Evolutionary conservation across 30 jellyfish, hydroid and myxozoan species (phyloP).

Genomic region (Clytia hemisphaerica): DNA sequence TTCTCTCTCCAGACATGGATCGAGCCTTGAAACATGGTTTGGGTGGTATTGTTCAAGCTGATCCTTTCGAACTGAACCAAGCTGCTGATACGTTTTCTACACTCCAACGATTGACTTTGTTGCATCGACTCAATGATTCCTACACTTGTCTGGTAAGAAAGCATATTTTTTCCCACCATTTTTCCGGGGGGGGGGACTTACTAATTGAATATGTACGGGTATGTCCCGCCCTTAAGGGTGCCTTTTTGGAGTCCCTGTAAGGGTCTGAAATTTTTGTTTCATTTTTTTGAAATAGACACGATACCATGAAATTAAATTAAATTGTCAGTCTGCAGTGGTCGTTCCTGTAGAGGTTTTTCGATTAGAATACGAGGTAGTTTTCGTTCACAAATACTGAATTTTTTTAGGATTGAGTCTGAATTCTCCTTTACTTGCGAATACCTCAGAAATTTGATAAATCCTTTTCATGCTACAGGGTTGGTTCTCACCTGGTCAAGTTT

Average conservation of each 20-base stretch:
- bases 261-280: not conserved
- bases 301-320: not conserved
- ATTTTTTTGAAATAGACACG: too few relatives aligned
- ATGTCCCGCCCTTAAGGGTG: too few relatives aligned
- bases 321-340: too few relatives aligned
- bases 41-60: slow-evolving; percentile 89
- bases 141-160: slow-evolving; percentile 80
- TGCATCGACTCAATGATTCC: slow-evolving; percentile 83
- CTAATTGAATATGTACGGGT: too few relatives aligned
- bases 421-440: not conserved
- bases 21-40: slow-evolving; percentile 84
- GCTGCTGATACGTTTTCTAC: slow-evolving; percentile 43
- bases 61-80: slow-evolving; percentile 63
- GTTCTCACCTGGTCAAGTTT: slow-evolving; percentile 96
- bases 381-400: not conserved
- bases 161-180: not conserved
- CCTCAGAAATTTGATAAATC: not conserved
- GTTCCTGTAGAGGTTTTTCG: too few relatives aligned
- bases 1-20: slow-evolving; percentile 59
- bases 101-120: slow-evolving; percentile 67
- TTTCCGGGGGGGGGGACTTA: too few relatives aligned
- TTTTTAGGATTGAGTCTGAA: too few relatives aligned
- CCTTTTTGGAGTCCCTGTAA: too few relatives aligned
- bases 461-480: slow-evolving; percentile 89
- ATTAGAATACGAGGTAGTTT: not conserved